Evolutionary conservation across 2,797 vertebrate species (phyloP).

Genomic region (Gallirallus australis): DNA sequence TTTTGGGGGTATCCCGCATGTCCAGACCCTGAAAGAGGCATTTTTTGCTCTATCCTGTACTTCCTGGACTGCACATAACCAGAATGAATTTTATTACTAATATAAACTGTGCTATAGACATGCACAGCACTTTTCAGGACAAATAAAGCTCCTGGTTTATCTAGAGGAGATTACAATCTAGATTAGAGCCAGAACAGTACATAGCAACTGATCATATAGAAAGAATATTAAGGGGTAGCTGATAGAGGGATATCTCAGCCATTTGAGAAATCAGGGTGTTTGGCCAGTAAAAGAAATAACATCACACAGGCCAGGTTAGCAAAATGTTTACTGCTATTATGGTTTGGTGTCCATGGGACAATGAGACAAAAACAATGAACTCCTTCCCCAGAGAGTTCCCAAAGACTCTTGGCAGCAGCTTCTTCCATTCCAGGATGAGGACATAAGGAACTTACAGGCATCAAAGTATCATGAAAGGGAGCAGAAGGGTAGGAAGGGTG

Average conservation of each 20-base stretch:
- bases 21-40: neutral
- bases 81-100: neutral
- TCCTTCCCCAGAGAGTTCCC: neutral
- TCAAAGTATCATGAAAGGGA: neutral
- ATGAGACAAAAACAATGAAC: neutral
- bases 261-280: neutral
- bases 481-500: slow-evolving; percentile 30
- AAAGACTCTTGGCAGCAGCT: neutral
- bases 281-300: neutral
- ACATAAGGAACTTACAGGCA: neutral
- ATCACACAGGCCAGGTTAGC: neutral
- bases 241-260: neutral
- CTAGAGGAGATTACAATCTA: neutral
- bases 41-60: rapidly evolving
- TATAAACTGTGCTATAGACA: neutral
- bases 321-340: neutral
- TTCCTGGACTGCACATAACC: neutral
- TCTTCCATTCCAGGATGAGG: neutral
- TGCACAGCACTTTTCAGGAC: neutral
- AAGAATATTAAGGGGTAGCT: neutral
- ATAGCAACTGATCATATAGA: neutral
- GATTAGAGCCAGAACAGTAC: neutral
- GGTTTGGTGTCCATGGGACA: neutral
- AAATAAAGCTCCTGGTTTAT: neutral
- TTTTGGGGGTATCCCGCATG: neutral